Percentiles rank a stretch among this genome's conserved stretches.
phyloP scores from a whole-genome alignment of 2,797 vertebrate species.

The Urocyon cinereoargenteus region DNA sequence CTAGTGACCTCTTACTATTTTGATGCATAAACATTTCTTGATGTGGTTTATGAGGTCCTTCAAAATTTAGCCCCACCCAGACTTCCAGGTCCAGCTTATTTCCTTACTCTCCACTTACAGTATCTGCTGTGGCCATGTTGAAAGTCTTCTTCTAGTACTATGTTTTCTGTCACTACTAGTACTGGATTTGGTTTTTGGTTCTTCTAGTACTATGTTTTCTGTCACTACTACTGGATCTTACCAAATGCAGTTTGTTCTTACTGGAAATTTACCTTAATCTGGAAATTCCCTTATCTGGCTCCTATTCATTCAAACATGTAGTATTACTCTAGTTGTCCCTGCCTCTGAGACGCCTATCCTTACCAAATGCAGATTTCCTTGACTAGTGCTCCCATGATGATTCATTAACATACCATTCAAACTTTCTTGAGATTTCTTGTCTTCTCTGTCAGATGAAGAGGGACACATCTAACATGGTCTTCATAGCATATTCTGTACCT shows the following conservation, averaged over 20 bases:
- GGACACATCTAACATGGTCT: background rate
- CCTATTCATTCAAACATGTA: background rate
- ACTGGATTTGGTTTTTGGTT: background rate
- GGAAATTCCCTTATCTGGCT: background rate
- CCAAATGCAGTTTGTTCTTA: background rate
- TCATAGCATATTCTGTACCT: background rate
- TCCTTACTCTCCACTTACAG: too few relatives aligned
- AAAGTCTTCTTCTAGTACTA: background rate
- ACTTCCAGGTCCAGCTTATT: fast-evolving
- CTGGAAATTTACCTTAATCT: background rate
- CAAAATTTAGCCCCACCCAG: background rate
- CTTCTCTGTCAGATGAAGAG: background rate
- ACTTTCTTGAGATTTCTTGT: background rate
- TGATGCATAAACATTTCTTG: background rate
- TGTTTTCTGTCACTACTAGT: background rate
- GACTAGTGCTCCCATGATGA: background rate
- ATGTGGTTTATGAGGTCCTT: background rate
- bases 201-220: background rate
- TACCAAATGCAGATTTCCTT: background rate
- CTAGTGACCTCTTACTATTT: background rate
- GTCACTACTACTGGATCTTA: background rate
- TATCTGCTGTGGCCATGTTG: background rate
- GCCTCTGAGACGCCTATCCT: background rate
- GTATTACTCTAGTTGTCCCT: background rate
- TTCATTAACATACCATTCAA: background rate